These are phyloP conservation scores for Anarhynchus alexandrinus DNA, from an alignment of 2,113 vertebrate genomes.

Conservation along the genomic window DNA sequence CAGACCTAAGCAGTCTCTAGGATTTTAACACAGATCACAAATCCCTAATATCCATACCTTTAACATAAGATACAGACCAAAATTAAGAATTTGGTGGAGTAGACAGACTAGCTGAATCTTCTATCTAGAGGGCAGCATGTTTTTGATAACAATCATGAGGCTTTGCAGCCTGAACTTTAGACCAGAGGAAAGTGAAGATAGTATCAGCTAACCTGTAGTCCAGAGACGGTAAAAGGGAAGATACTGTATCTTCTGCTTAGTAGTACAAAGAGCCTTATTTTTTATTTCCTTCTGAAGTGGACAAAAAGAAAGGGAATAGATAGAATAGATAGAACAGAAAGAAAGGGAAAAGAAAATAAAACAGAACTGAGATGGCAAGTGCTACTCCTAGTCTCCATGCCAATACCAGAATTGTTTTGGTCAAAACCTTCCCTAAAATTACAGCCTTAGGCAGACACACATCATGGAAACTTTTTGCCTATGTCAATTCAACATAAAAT, in stretches of 20 bases:
- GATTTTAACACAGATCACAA: not conserved
- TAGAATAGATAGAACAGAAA: too few species aligned
- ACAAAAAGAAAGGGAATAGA: not conserved
- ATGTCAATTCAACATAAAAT: not conserved
- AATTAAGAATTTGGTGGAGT: not conserved
- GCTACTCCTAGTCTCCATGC: not conserved
- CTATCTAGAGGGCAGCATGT: accelerated
- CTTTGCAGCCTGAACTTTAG: not conserved
- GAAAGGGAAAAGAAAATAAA: not conserved
- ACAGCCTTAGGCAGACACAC: not conserved
- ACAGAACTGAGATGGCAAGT: not conserved
- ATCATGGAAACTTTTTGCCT: not conserved
- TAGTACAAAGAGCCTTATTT: not conserved
- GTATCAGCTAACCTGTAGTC: not conserved
- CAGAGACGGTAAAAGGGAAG: not conserved
- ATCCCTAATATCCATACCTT: not conserved
- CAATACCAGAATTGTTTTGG: not conserved
- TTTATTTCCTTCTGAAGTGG: not conserved
- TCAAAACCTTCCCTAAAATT: not conserved
- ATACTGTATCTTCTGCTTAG: not conserved
- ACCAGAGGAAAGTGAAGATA: not conserved
- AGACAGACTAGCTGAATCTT: not conserved
- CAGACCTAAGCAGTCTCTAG: not conserved
- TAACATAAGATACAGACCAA: not conserved
- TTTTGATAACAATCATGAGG: not conserved